Base-by-base conservation (phyloP, 2,888 invertebrate genomes). In the Tinea semifulvella region DNA sequence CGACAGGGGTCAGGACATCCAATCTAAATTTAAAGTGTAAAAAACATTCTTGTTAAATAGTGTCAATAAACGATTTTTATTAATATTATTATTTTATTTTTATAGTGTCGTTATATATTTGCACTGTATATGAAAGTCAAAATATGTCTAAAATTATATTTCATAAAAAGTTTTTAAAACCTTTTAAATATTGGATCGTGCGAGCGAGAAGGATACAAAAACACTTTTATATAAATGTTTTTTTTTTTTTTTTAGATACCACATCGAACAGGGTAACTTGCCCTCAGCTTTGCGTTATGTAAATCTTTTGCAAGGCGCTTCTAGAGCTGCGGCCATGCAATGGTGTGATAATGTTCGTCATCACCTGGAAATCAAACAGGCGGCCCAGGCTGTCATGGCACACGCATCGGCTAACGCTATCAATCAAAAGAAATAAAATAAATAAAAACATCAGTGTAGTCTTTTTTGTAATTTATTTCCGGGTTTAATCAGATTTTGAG, bases 251-350 rank as follows among this genome's bases (percentile, higher is more conserved):
- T 57, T 1, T 62, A 93, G 93, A 65, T 93, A 92, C 69, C 91
- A 91, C 86, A 81, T 98, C 61, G 92, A 96, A 57, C 88, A 91
- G 57, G 94, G 93, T 11, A 89, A 98, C 63, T 84, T 98, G 51
- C 84, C 88, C 49, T 88, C 90, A 62, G 92, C 96, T 0, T 79
- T 98, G 8, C 88, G 90, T 50, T 97, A 96, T 75, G 90, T 94
- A 84, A 96, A 96, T 71, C 85, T 97, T 47, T 79, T 98, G 47
- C 86, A 89, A 60, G 98, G 98, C 14, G 96, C 94, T 11, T 87
- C 98, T 0, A 85, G 94, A 6, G 86, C 88, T 43, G 88, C 96
- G 7, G 93, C 97, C 1, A 68, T 68, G 42, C 89, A 91, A 51
- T 98, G 98, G 98, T 87, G 94, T 60, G 82, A 86, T 48, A 96